Base-by-base conservation (phyloP, 2,888 invertebrate genomes). In the Amiota communis region DNA sequence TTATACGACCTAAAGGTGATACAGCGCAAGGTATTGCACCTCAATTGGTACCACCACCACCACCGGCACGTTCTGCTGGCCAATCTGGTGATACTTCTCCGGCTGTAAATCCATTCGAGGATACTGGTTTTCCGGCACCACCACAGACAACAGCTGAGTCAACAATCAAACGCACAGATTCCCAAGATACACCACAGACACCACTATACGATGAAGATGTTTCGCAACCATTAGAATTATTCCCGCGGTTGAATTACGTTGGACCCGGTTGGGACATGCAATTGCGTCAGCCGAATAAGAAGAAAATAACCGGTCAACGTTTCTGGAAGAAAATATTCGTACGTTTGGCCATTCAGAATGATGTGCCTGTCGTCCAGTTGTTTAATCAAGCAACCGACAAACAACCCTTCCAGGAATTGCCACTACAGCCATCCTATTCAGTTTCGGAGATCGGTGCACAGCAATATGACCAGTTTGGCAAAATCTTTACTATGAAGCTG, bases 321-420 rank as follows among this genome's bases (percentile, higher is more conserved):
- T 98, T 97, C 90, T 99, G 99, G 99, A 99, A 99, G 91, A 97
- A 98, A 89, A 95, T 98, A 73, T 97, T 94, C 88, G 95, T 98
- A 8, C 94, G 94, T 74, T 87, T 99, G 73, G 92, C 93, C 12
- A 91, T 91, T 81, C 95, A 95, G 88, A 95, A 93, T 72, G 97
- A 97, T 86, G 95, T 93, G 83, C 95, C 97, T 0, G 94, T 95
- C 63, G 92, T 99, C 75, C 97, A 97, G 89, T 91, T 98, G 73
- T 96, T 93, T 87, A 96, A 96, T 89, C 93, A 93, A 80, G 93
- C 93, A 71, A 93, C 93, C 1, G 97, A 97, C 87, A 96, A 95
- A 88, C 96, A 97, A 88, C 96, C 98, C 0, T 96, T 98, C 90
- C 98, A 98, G 90, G 98, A 98, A 91, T 91, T 98, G 79, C 97